Evolutionary conservation across 2,797 vertebrate genomes (phyloP), one percentile per base, ranked within the genome.

Genomic region (Halcyon smyrnensis): DNA sequence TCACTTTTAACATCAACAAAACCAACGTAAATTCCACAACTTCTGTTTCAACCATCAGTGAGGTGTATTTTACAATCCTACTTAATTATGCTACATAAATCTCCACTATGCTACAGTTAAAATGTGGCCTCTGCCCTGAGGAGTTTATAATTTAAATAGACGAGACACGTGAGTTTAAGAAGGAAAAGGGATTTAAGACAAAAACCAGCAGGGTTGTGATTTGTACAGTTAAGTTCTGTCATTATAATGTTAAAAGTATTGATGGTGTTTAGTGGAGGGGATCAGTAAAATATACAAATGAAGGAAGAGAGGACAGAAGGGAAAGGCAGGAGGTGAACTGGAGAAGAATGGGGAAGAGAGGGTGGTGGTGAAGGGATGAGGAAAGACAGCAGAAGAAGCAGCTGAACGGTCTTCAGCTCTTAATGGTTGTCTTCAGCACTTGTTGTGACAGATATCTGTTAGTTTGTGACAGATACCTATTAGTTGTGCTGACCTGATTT

Each of bases 71-170:
- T 86, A 89, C 84, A 57, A 90, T 7, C 69, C 57, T 51, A 30
- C 15, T 89, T 92, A 78, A 94, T 89, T 78, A 68, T 27, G 39
- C 57, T 41, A 5, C 73, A 90, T 78, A 53, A 90, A 95, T 86
- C 84, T 70, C 77, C 67, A 10, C 81, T 68, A 1, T 7, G 23
- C 45, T 34, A 28, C 18, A 2, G 57, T 63, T 53, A 63, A 81
- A 94, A 46, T 13, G 77, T 69, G 78, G 80, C 92, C 82, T 86
- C 71, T 94, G 87, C 75, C 84, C 80, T 17, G 3, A 36, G 5
- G 74, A 64, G 77, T 95, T 96, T 46, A 37, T 90, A 56, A 90
- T 75, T 90, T 82, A 71, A 91, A 81, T 3, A 68, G 36, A 92
- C 70, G 62, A 90, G 80, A 51, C 7, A 13, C 8, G 5, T 2